These are phyloP conservation scores for Melanogrammus aeglefinus DNA, from an alignment of 2,797 vertebrate genomes.

Conservation along the genomic window DNA sequence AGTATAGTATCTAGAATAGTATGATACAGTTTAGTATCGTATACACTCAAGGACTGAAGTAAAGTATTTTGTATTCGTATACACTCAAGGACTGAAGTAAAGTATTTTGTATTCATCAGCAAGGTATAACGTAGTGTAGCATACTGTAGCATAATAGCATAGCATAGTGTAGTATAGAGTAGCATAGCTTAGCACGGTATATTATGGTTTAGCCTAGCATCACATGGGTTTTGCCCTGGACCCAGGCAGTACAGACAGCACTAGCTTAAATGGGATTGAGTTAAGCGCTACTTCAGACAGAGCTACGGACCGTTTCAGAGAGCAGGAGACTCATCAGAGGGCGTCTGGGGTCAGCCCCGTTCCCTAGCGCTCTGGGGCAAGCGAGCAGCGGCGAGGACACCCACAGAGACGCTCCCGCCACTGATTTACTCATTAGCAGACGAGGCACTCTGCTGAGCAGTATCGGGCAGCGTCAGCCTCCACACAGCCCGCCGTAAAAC, in stretches of 20 bases:
- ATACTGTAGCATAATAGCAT: no score
- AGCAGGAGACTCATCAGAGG: neutral
- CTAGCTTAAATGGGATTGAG: neutral
- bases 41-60: no score
- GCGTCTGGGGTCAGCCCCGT: neutral
- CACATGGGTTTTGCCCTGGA: neutral
- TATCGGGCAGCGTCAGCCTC: conserved; percentile 16
- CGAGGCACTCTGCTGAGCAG: conserved; percentile 35
- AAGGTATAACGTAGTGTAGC: no score
- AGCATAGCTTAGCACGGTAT: no score
- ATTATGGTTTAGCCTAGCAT: no score
- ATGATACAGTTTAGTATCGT: no score
- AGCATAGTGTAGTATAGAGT: no score
- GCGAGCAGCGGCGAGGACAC: neutral
- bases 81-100: no score
- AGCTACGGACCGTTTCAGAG: neutral
- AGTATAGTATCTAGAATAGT: no score
- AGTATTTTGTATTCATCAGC: no score
- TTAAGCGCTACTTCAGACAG: neutral
- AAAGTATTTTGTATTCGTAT: no score
- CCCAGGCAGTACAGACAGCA: neutral
- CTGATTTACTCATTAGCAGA: conserved; percentile 42
- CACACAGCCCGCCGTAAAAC: conserved; percentile 10
- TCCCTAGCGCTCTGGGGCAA: neutral
- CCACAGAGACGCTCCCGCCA: conserved; percentile 1